Percentiles rank a stretch among this genome's conserved stretches.
Conservation (phyloP, 1,140 invertebrate genomes). For the Holotrichia oblita region DNA sequence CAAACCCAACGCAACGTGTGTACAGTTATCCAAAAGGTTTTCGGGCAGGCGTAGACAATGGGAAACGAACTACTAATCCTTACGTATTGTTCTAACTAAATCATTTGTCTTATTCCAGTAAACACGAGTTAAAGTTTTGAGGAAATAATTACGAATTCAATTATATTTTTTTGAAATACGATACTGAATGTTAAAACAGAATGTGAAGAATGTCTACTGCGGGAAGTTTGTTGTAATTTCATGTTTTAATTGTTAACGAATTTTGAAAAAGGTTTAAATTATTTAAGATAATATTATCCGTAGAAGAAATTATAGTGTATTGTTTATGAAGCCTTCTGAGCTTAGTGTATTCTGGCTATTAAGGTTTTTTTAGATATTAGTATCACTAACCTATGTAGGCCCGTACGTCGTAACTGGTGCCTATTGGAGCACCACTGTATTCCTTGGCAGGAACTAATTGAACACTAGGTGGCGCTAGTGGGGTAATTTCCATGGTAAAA, state of each 20-base stretch:
- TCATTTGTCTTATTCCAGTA: not conserved
- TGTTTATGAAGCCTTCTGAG: too few relatives aligned
- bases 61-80: too few relatives aligned
- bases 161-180: not conserved
- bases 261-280: too few relatives aligned
- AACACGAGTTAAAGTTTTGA: not conserved
- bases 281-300: too few relatives aligned
- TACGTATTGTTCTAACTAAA: too few relatives aligned
- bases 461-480: conserved; percentile 85
- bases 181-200: not conserved
- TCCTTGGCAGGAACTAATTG: conserved; percentile 90
- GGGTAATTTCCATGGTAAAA: conserved; percentile 81
- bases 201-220: too few relatives aligned
- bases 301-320: too few relatives aligned
- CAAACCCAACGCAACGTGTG: not conserved
- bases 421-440: conserved; percentile 89
- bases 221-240: too few relatives aligned
- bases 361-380: not conserved
- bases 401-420: conserved; percentile 85
- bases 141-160: not conserved
- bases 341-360: too few relatives aligned
- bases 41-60: too few relatives aligned
- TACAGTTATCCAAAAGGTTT: not conserved
- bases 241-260: too few relatives aligned
- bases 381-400: conserved; percentile 75